Evolutionary conservation across 92 coral and sea anemone genomes (phyloP).

Genomic region (Zoanthus solanderi): DNA sequence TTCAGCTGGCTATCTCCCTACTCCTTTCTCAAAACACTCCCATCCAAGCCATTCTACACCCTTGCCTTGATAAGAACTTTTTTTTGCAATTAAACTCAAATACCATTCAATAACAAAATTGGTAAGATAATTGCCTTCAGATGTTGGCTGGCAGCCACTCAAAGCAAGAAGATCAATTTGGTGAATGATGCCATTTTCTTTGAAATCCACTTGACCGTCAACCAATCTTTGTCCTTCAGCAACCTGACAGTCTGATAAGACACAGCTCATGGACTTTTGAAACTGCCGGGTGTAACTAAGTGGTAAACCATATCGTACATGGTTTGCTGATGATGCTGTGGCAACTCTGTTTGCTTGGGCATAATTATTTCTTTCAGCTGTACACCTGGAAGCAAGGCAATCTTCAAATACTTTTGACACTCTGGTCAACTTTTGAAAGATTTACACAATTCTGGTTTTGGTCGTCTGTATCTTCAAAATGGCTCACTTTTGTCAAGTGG

Average conservation of each 20-base stretch:
- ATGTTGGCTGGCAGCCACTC: conserved; percentile 46
- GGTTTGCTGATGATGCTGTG: conserved; percentile 16
- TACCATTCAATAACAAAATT: conserved; percentile 51
- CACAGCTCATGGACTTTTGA: conserved; percentile 14
- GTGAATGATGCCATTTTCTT: conserved; percentile 41
- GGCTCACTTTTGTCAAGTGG: conserved; percentile 8
- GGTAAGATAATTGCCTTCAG: conserved; percentile 44
- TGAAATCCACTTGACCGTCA: conserved; percentile 29
- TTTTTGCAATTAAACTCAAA: conserved; percentile 10
- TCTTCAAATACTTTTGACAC: not conserved
- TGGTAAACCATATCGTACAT: conserved; percentile 30
- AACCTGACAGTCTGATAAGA: conserved; percentile 22
- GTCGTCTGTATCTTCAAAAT: not conserved
- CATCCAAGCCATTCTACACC: conserved; percentile 23
- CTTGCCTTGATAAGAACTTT: not conserved
- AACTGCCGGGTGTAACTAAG: conserved; percentile 1
- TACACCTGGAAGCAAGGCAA: not conserved
- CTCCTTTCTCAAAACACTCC: conserved; percentile 36
- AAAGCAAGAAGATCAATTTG: conserved; percentile 41
- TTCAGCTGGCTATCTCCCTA: conserved; percentile 23
- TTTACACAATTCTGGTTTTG: not conserved
- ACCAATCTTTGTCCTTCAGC: conserved; percentile 48
- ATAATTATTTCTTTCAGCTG: not conserved
- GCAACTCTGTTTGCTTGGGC: not conserved
- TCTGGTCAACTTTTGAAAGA: conserved; percentile 14